These are phyloP conservation scores for Gymnocephalus cernua DNA, from an alignment of 2,113 vertebrate species.

Conservation along the genomic window DNA sequence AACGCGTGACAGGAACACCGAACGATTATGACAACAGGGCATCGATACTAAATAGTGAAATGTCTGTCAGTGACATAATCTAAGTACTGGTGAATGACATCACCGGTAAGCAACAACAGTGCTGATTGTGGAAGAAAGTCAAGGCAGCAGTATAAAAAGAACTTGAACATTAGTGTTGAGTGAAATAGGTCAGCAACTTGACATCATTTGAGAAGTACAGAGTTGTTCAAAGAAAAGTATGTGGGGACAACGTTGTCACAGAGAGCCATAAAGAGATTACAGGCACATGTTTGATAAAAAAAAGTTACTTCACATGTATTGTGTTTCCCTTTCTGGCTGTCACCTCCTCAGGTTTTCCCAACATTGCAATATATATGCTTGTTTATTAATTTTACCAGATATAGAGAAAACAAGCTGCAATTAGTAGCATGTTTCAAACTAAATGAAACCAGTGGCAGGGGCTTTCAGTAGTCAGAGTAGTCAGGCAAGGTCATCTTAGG, in stretches of 20 bases:
- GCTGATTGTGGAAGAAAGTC: conserved; percentile 22
- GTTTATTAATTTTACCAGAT: conserved; percentile 9
- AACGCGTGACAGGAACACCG: not conserved
- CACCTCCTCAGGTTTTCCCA: not conserved
- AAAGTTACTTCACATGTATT: conserved; percentile 9
- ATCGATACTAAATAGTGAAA: not conserved
- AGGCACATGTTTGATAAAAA: conserved; percentile 7
- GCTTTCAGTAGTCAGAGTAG: conserved; percentile 21
- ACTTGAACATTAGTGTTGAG: conserved; percentile 9
- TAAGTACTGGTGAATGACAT: conserved; percentile 19
- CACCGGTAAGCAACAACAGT: conserved; percentile 11
- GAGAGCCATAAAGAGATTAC: conserved; percentile 11
- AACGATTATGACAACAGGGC: not conserved
- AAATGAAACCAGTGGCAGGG: conserved; percentile 25
- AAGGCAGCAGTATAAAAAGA: conserved; percentile 4
- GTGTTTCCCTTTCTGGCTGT: conserved; percentile 3
- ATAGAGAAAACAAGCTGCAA: conserved; percentile 13
- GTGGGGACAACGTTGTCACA: conserved; percentile 24
- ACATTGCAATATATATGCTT: conserved; percentile 13
- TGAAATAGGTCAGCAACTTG: conserved; percentile 32
- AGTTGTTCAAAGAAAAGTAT: conserved; percentile 8
- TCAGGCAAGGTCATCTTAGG: conserved; percentile 25
- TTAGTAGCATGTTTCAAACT: not conserved
- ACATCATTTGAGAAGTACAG: conserved; percentile 32
- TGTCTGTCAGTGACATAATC: conserved; percentile 29